phyloP scores from a whole-genome alignment of 2,797 vertebrate genomes.

The Sebastes ruberrimus region DNA sequence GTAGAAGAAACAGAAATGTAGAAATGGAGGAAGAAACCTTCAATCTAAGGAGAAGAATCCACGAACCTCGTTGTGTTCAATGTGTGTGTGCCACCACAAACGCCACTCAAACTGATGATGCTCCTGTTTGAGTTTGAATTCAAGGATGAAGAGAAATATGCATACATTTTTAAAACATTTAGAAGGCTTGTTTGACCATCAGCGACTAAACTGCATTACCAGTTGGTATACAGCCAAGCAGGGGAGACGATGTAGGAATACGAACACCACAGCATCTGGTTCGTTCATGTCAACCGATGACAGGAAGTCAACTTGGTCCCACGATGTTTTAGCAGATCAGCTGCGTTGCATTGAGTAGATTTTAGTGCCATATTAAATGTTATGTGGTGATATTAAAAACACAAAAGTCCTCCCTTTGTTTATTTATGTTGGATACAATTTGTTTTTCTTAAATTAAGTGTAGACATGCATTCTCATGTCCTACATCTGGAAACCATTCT shows the following conservation, averaged over 20 bases:
- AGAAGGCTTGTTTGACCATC: too few relatives aligned
- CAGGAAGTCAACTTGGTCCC: not conserved
- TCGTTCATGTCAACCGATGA: not conserved
- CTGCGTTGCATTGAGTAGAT: not conserved
- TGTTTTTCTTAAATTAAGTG: too few relatives aligned
- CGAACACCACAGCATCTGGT: too few relatives aligned
- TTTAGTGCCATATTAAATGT: not conserved
- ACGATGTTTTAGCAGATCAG: not conserved
- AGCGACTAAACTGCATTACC: too few relatives aligned
- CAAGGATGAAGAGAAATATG: not conserved
- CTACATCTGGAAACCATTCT: not conserved
- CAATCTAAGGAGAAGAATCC: not conserved
- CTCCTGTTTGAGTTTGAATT: too few relatives aligned
- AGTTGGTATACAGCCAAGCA: too few relatives aligned
- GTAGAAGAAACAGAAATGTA: not conserved
- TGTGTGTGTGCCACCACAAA: too few relatives aligned
- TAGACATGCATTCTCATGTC: not conserved
- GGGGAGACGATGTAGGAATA: too few relatives aligned
- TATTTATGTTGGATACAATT: too few relatives aligned
- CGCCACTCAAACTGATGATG: too few relatives aligned
- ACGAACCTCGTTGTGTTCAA: not conserved
- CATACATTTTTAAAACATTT: not conserved
- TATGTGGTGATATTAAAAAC: not conserved
- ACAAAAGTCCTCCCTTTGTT: too few relatives aligned
- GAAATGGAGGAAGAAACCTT: not conserved